Base-by-base conservation (phyloP, 2,888 invertebrate species). In the Cephus pulcher region DNA sequence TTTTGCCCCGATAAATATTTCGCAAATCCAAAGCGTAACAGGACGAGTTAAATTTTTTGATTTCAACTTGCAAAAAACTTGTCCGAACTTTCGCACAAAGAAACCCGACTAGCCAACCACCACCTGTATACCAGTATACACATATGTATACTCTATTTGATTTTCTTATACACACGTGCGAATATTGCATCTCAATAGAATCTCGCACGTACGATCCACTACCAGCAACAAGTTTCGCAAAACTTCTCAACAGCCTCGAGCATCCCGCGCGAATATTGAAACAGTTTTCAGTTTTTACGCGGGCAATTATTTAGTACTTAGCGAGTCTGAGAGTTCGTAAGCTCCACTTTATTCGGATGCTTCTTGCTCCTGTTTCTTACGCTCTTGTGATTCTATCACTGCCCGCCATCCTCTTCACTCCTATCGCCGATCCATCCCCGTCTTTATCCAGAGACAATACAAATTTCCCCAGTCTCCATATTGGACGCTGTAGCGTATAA, bases 191-290 rank as follows among this genome's bases (percentile, higher is more conserved):
- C 56, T 15, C 56, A 56, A 56, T 56, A 23, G 9, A 23, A 56
- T 23, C 9, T 9, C 56, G 9, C 56, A 56, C 56, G 56, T 56
- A 56, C 56, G 6, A 23, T 56, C 56, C 56, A 56, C 56, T 3
- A 56, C 56, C 23, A 9, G 56, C 56, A 56, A 56, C 56, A 56
- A 56, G 56, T 56, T 56, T 56, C 56, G 56, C 56, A 56, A 56
- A 56, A 84, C 86, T 84, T 87, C 84, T 80, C 76, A 30, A 76
- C 79, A 75, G 76, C 76, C 77, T 80, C 80, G 77, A 32, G 77
- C 80, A 76, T 71, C 77, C 74, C 77, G 80, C 77, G 75, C 37
- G 79, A 73, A 76, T 82, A 84, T 83, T 84, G 82, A 78, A 79
- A 79, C 71, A 78, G 83, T 83, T 80, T 83, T 78, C 40, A 76